Conservation (phyloP, 2,113 vertebrate species). For the Suricata suricatta region DNA sequence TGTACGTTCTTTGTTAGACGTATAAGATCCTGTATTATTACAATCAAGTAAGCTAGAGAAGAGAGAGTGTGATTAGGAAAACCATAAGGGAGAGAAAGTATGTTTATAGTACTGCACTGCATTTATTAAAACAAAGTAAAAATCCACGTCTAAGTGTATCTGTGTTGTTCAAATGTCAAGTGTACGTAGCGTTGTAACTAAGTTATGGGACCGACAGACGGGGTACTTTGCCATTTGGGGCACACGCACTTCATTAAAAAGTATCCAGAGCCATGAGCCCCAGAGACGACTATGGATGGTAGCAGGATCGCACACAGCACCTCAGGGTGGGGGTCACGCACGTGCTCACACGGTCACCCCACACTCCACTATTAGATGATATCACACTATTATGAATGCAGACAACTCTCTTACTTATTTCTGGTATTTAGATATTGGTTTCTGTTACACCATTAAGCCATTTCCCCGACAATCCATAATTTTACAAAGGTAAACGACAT, state of each 20-base stretch:
- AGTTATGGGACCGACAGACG: background rate
- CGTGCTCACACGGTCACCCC: no score
- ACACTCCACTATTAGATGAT: no score
- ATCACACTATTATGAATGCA: fast-evolving
- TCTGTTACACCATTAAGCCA: background rate
- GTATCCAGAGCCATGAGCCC: background rate
- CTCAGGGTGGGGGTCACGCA: background rate
- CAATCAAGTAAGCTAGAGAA: background rate
- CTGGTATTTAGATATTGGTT: background rate
- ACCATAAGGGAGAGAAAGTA: background rate
- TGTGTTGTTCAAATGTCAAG: background rate
- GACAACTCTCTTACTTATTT: fast-evolving
- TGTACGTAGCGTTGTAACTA: fast-evolving
- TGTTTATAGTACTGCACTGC: fast-evolving
- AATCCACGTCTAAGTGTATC: fast-evolving
- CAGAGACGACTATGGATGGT: fast-evolving
- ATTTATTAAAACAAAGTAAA: background rate
- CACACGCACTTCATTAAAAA: background rate
- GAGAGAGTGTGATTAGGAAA: background rate
- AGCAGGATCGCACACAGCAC: background rate
- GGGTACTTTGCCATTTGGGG: background rate
- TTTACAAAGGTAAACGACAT: background rate
- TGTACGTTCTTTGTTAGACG: fast-evolving
- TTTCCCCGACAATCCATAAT: background rate
- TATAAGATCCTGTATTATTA: background rate